Evolutionary conservation across 2,797 vertebrate genomes (phyloP), one percentile per base, ranked within the genome.

Genomic region (Chelonia mydas): DNA sequence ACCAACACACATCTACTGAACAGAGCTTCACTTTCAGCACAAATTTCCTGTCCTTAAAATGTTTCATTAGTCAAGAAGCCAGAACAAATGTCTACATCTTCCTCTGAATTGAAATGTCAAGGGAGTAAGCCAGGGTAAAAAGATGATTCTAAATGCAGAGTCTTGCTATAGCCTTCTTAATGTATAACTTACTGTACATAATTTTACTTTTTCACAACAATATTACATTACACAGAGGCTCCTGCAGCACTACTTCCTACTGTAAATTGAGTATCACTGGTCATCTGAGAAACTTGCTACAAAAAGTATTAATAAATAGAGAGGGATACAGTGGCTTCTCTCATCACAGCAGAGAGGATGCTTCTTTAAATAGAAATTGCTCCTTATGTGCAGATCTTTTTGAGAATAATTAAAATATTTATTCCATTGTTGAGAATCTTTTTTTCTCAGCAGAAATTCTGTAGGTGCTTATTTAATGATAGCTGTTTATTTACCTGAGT

Each of bases 21-120:
- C 79, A 95, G 93, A 92, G 27, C 77, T 94, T 94, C 84, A 84
- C 27, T 50, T 0, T 86, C 79, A 92, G 50, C 13, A 91, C 88
- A 57, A 94, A 89, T 94, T 96, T 94, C 95, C 84, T 96, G 53
- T 95, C 79, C 90, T 95, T 87, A 95, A 97, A 97, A 91, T 54
- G 84, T 91, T 81, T 96, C 54, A 82, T 90, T 61, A 86, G 72
- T 87, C 19, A 83, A 94, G 87, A 93, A 92, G 12, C 49, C 45
- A 53, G 84, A 96, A 82, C 45, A 59, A 93, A 86, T 65, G 45
- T 68, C 82, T 92, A 37, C 3, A 50, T 19, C 50, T 76, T 65
- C 76, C 72, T 94, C 76, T 90, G n/a, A 83, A 91, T 80, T 92
- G 61, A 94, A 96, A 81, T 83, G 72, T 96, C 86, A 88, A 90